phyloP scores from a whole-genome alignment of 2,113 vertebrate species.

The Phalacrocorax pelagicus region DNA sequence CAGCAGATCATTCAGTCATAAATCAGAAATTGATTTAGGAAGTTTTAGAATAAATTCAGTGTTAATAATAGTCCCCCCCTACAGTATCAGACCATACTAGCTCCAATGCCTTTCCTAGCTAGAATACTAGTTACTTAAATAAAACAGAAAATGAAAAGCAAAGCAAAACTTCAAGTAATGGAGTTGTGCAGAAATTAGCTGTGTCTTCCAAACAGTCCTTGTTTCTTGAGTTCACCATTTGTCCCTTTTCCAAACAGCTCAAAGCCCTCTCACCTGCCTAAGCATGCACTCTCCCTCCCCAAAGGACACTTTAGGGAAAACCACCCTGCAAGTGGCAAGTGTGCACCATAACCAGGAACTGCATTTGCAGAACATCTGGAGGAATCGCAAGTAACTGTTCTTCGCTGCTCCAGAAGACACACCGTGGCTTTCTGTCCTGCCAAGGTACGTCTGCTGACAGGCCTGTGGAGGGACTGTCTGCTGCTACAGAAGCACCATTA shows the following conservation, averaged over 20 bases:
- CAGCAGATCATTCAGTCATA: not conserved
- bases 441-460: not conserved
- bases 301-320: not conserved
- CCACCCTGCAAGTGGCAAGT: not conserved
- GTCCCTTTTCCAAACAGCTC: not conserved
- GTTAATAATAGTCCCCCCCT: not conserved
- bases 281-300: not conserved
- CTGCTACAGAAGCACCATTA: not conserved
- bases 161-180: not conserved
- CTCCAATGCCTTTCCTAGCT: not conserved
- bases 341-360: not conserved
- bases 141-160: not conserved
- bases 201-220: not conserved
- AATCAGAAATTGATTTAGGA: not conserved
- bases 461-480: accelerated
- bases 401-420: not conserved
- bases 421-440: not conserved
- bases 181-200: not conserved
- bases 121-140: not conserved
- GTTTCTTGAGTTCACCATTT: not conserved
- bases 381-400: not conserved
- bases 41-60: not conserved
- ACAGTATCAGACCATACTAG: not conserved
- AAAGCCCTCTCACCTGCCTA: not conserved
- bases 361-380: not conserved